Base-by-base conservation (phyloP, 2,888 invertebrate genomes). In the Scaptomyza parva region DNA sequence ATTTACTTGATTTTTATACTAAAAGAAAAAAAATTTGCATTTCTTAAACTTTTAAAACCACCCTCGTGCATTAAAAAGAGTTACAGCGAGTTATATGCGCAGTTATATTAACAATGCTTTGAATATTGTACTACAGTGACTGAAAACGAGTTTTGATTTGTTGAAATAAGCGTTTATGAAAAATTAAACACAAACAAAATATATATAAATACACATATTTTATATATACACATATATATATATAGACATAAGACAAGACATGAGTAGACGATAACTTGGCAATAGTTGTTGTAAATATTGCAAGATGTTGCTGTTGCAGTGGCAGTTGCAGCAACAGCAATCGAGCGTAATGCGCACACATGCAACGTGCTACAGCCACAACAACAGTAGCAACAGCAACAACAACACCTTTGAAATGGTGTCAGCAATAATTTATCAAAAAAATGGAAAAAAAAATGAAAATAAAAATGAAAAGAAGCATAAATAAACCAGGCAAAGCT, bases 271-370 rank as follows among this genome's bases (percentile, higher is more conserved):
- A 61, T 69, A 69, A 62, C 51, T 65, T 39, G 50, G 50, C 57
- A 57, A 41, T 24, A 55, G 51, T 52, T 66, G 66, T 54, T 67
- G 74, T 63, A 52, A 67, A 81, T 83, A 86, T 83, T 74, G 85
- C 81, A 76, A 78, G 75, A 70, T 80, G 78, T 78, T 76, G 74
- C 72, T 63, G 45, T 22, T 22, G 22, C 22, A 22, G 22, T 22
- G 22, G 64, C 33, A 26, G 74, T 75, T 75, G 76, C 74, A 55
- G 74, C 74, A 76, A 78, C 82, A 64, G 82, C 87, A 87, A 87
- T 87, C 70, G 68, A 70, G 76, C 87, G 69, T 85, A 78, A 76
- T 78, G 87, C 82, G 74, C 78, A 67, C 82, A 76, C 84, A 85
- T 83, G 82, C 86, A 72, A 79, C 67, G 62, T 68, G 68, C 67